A percentile compares a stretch with the other conserved stretches of the same genome.
Evolutionary conservation across 1,140 invertebrate species (phyloP).

Genomic region (Sarcophaga peregrina): DNA sequence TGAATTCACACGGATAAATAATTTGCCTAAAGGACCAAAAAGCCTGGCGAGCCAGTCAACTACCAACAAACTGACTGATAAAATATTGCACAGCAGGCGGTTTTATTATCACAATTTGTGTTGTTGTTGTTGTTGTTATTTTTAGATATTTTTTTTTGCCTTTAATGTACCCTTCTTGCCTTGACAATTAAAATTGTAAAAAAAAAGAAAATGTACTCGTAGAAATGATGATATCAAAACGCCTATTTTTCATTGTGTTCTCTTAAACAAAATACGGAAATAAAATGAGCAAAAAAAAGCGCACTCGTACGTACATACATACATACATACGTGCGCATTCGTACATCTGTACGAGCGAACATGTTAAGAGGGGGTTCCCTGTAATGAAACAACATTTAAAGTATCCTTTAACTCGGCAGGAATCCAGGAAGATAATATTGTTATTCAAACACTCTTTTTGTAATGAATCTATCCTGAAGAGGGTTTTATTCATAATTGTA

Average conservation of each 20-base stretch:
- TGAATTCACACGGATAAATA: slow-evolving; percentile 42
- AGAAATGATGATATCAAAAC: slow-evolving; percentile 12
- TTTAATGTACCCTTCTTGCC: neutral
- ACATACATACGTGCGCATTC: no score
- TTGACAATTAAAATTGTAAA: slow-evolving; percentile 15
- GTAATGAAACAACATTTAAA: slow-evolving; percentile 12
- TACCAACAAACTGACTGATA: slow-evolving; percentile 18
- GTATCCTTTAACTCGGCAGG: slow-evolving; percentile 16
- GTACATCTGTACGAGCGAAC: no score
- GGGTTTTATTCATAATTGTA: neutral
- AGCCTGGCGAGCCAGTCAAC: neutral
- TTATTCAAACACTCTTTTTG: neutral
- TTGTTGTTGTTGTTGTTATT: neutral
- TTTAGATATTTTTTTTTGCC: neutral
- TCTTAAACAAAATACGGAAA: neutral
- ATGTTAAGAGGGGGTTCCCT: neutral
- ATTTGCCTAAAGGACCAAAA: slow-evolving; percentile 9
- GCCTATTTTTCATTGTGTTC: slow-evolving; percentile 5
- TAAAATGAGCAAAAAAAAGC: neutral
- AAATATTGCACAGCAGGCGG: slow-evolving; percentile 27
- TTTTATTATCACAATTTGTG: neutral
- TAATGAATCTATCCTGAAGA: neutral
- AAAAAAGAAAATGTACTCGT: neutral
- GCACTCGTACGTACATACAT: no score
- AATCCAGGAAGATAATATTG: neutral